Percentiles rank a stretch among this genome's conserved stretches.
Conservation (phyloP, 2,797 vertebrate species). For the Brachyrhaphis roseni region DNA sequence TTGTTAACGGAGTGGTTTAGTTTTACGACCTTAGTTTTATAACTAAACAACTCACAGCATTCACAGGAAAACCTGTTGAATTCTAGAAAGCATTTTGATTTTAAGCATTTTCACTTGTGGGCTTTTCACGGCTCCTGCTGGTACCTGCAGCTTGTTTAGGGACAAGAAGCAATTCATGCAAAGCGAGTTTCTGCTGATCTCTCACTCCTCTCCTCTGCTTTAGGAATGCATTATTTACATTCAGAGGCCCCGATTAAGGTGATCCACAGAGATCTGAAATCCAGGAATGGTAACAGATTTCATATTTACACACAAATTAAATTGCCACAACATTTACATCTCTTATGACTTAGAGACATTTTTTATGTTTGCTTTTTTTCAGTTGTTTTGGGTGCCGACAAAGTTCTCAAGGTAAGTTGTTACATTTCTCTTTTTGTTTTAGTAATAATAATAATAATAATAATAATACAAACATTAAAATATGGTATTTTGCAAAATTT, state of each 20-base stretch:
- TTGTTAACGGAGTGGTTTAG: background rate
- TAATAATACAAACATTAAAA: background rate
- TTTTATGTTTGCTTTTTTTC: constrained; percentile 45
- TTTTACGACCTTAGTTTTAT: background rate
- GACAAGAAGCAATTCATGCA: background rate
- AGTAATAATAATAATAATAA: background rate
- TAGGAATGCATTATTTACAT: constrained; percentile 98
- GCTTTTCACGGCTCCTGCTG: background rate
- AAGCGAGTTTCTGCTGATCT: background rate
- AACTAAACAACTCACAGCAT: no score
- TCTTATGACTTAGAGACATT: background rate
- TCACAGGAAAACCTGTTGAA: background rate
- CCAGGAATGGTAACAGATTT: constrained; percentile 90
- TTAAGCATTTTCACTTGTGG: background rate
- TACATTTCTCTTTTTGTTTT: background rate
- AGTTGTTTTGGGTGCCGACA: constrained; percentile 95
- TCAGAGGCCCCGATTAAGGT: constrained; percentile 96
- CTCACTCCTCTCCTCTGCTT: constrained; percentile 23
- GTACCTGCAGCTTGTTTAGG: background rate
- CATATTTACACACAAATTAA: background rate
- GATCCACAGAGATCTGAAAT: constrained; percentile 98
- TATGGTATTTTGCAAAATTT: background rate
- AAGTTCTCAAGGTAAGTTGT: constrained; percentile 88
- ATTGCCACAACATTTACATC: constrained; percentile 1
- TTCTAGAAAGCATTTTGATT: background rate